These are phyloP conservation scores for Campoletis raptor DNA, from an alignment of 2,888 invertebrate species.

Conservation along the genomic window DNA sequence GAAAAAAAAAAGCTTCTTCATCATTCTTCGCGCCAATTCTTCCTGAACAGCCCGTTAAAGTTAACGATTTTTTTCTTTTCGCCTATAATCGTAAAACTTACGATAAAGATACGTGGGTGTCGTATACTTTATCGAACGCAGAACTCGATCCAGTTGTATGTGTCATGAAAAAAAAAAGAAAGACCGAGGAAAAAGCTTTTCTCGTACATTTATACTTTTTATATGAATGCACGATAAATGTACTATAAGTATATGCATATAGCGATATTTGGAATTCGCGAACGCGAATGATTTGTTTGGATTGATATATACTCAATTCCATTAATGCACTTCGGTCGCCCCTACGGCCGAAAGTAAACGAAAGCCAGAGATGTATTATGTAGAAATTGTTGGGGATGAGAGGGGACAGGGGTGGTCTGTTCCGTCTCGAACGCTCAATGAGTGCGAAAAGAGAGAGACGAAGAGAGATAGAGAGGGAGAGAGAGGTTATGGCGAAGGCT, in stretches of 20 bases:
- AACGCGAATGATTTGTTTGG: constrained; percentile 66
- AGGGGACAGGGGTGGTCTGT: constrained; percentile 42
- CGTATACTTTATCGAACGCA: constrained; percentile 14
- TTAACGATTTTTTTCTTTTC: constrained; percentile 56
- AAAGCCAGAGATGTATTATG: constrained; percentile 49
- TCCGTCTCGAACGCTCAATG: constrained; percentile 31
- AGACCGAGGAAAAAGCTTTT: not conserved
- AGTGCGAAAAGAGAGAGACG: constrained; percentile 13
- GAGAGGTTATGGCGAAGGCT: constrained; percentile 6
- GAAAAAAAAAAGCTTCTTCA: constrained; percentile 11
- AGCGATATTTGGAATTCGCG: constrained; percentile 48
- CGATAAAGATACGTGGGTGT: not conserved
- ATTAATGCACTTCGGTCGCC: constrained; percentile 66
- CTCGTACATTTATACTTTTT: not conserved
- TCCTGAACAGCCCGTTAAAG: constrained; percentile 46
- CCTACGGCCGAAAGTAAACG: constrained; percentile 62
- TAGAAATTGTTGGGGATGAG: constrained; percentile 24
- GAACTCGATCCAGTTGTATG: constrained; percentile 1
- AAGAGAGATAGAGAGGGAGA: constrained; percentile 9
- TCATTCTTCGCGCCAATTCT: constrained; percentile 22
- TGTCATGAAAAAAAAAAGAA: constrained; percentile 12
- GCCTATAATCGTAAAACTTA: constrained; percentile 62
- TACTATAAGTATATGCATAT: constrained; percentile 7
- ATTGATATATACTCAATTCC: constrained; percentile 70
- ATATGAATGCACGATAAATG: not conserved